Conservation (phyloP, 2,113 vertebrate genomes). For the Dipodomys stephensi region DNA sequence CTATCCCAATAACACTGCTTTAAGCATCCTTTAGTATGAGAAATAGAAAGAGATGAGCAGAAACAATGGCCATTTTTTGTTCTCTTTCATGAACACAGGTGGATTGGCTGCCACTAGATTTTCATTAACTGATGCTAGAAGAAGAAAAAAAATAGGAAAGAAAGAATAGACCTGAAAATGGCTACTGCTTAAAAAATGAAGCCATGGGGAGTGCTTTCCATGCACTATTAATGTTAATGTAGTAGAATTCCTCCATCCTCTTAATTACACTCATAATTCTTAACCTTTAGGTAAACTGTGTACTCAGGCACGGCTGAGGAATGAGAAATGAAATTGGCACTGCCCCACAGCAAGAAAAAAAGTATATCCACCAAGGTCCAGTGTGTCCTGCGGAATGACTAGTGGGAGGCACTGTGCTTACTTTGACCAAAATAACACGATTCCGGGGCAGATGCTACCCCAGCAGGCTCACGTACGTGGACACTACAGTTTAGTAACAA, state of each 20-base stretch:
- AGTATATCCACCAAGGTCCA: not conserved
- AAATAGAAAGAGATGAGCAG: slow-evolving; percentile 49
- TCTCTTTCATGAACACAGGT: slow-evolving; percentile 56
- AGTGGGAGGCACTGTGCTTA: not conserved
- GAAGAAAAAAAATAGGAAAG: slow-evolving; percentile 49
- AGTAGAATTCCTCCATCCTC: slow-evolving; percentile 70
- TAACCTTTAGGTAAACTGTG: slow-evolving; percentile 81
- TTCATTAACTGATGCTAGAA: slow-evolving; percentile 62
- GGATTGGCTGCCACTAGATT: slow-evolving; percentile 65
- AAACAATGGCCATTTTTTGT: not conserved
- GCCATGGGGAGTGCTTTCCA: slow-evolving; percentile 74
- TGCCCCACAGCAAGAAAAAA: not conserved
- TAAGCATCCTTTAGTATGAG: not conserved
- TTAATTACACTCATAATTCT: slow-evolving; percentile 81
- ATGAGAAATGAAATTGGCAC: slow-evolving; percentile 64
- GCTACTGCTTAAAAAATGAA: slow-evolving; percentile 69
- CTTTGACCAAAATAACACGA: not conserved
- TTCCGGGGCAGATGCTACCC: not conserved
- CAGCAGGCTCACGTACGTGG: not conserved
- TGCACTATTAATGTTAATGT: slow-evolving; percentile 79
- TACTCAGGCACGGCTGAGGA: slow-evolving; percentile 40
- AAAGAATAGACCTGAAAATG: slow-evolving; percentile 68
- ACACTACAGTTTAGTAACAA: not conserved
- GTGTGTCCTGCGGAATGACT: too few relatives aligned
- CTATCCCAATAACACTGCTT: not conserved